phyloP scores from a whole-genome alignment of 2,113 vertebrate species.

The Lota lota region DNA sequence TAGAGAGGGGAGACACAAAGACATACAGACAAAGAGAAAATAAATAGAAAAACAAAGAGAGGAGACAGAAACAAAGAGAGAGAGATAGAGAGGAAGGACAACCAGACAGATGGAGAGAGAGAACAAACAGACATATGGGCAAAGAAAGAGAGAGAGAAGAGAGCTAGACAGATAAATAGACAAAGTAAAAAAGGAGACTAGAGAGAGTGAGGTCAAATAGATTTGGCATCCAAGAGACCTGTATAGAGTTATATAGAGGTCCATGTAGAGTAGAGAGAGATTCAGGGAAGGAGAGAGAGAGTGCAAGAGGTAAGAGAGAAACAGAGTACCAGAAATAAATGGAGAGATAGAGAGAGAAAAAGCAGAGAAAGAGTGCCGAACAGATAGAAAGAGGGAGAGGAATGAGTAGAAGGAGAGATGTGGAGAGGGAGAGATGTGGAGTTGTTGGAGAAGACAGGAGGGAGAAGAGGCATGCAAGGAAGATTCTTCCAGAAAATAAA shows the following conservation, averaged over 20 bases:
- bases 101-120: no score
- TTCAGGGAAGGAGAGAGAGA: no score
- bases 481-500: neutral
- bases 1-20: conserved; percentile 27
- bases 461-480: neutral
- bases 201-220: neutral
- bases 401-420: neutral
- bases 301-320: no score
- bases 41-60: no score
- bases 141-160: conserved; percentile 26
- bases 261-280: no score
- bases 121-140: no score
- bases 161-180: conserved; percentile 49
- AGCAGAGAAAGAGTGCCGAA: no score
- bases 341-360: conserved; percentile 40
- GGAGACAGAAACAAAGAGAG: conserved; percentile 11
- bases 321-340: conserved; percentile 54
- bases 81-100: no score
- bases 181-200: neutral
- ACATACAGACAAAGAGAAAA: conserved; percentile 15
- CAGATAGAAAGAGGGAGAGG: conserved; percentile 23
- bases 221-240: no score
- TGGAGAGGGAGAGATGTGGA: conserved; percentile 52
- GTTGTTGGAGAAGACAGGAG: neutral
- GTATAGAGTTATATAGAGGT: no score